Base-by-base conservation (phyloP, 2,888 invertebrate genomes). In the Ochropacha duplaris region DNA sequence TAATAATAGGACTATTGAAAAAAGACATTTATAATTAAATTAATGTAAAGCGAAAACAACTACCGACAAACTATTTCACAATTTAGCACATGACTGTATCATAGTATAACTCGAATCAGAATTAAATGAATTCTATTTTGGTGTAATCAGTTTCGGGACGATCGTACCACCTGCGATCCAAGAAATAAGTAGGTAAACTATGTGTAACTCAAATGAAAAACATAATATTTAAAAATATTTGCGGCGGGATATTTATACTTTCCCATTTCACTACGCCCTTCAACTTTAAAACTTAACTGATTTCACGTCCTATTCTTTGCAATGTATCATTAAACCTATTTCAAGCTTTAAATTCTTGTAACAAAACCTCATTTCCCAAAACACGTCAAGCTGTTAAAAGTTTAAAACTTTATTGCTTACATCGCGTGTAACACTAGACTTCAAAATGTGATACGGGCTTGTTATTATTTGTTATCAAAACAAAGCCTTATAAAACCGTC, bases 351-450 rank as follows among this genome's bases (percentile, higher is more conserved):
- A 16, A 19, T 44, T 44, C 16, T 19, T 8, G 39, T 44, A 2
- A 44, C 19, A 5, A 9, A 44, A 44, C 39, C 19, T 44, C 16
- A 44, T 44, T 44, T 44, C 39, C 8, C 39, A 2, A 44, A 44
- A 44, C 39, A 19, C 19, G 31, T 31, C 44, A 19, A 44, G 44
- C 44, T 9, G 39, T 39, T 39, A 16, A 39, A 19, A 49, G 52
- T 54, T 58, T 58, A 50, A 57, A 58, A 56, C 50, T 59, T 62
- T 50, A 34, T 22, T 19, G 26, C 14, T 6, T 49, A 49, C 54
- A 55, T 22, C 50, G 57, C 55, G 57, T 57, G 57, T 56, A 57
- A 59, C 51, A 55, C 22, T 24, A n/a, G 50, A 24, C 51, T 24
- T 54, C 22, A 24, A 16, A 49, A 55, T 55, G 49, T 55, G 28